Conservation (phyloP, 2,113 vertebrate species). For the Epinephelus cyanopodus region DNA sequence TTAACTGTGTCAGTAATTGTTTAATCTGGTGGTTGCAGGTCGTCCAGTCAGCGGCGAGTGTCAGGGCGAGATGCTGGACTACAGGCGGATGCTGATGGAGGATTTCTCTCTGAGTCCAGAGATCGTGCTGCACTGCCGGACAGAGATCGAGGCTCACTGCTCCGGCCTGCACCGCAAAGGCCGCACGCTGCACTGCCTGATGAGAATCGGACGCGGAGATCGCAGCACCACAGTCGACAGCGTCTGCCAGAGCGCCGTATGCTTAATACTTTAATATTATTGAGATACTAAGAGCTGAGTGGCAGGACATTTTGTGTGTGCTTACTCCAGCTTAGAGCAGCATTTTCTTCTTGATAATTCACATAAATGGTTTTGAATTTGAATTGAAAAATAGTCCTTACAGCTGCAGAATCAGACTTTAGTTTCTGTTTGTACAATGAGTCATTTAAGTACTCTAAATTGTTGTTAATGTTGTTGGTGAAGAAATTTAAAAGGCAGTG, state of each 20-base stretch:
- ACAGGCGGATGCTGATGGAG: constrained; percentile 98
- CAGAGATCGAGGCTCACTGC: constrained; percentile 95
- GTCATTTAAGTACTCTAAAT: too few relatives aligned
- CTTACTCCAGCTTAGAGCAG: too few relatives aligned
- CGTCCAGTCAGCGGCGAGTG: constrained; percentile 95
- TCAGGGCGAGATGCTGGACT: constrained; percentile 98
- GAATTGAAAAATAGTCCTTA: too few relatives aligned
- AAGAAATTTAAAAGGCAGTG: too few relatives aligned
- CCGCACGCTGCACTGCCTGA: constrained; percentile 95
- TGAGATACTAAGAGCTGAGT: neutral
- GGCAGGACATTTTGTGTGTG: neutral
- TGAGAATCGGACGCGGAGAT: constrained; percentile 92
- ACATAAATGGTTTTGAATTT: neutral
- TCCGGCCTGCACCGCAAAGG: constrained; percentile 96
- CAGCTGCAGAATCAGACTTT: too few relatives aligned
- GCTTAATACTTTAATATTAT: neutral
- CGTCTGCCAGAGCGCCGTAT: constrained; percentile 93
- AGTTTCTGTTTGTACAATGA: too few relatives aligned
- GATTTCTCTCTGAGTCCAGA: constrained; percentile 97
- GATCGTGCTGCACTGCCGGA: constrained; percentile 95
- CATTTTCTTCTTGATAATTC: too few relatives aligned
- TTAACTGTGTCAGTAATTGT: neutral
- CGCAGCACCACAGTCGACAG: constrained; percentile 88
- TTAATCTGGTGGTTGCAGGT: constrained; percentile 76
- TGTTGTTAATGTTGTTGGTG: too few relatives aligned